These are phyloP conservation scores for Opisthograptis luteolata DNA, from an alignment of 2,888 invertebrate genomes.

Conservation along the genomic window DNA sequence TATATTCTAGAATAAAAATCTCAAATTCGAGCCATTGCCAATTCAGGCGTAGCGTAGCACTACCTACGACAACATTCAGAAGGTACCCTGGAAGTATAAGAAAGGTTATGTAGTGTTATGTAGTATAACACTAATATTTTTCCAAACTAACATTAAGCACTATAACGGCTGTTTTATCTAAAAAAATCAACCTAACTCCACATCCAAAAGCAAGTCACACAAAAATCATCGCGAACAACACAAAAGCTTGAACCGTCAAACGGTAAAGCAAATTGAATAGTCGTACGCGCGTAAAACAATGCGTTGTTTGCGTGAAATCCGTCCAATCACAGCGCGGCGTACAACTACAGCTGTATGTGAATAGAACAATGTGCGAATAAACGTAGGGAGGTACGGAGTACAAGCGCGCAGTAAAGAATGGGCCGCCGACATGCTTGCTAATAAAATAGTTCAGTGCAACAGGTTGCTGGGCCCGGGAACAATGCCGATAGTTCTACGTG, in stretches of 20 bases:
- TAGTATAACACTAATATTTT: too few species aligned
- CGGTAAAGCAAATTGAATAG: conserved; percentile 53
- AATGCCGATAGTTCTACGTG: conserved; percentile 61
- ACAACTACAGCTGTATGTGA: conserved; percentile 70
- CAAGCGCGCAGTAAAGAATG: conserved; percentile 67
- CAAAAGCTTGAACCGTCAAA: conserved; percentile 25
- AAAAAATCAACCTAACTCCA: too few species aligned
- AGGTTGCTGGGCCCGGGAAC: conserved; percentile 69
- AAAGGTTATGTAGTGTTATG: too few species aligned
- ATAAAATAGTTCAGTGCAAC: conserved; percentile 83
- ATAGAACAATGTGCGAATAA: conserved; percentile 48
- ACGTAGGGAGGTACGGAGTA: too few species aligned
- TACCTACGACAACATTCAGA: too few species aligned
- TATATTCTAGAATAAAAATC: too few species aligned
- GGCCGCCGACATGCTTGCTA: conserved; percentile 78
- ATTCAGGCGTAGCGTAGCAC: too few species aligned
- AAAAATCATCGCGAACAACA: conserved; percentile 33
- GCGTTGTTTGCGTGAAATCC: conserved; percentile 70
- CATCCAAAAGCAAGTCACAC: conserved; percentile 41
- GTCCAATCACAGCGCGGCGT: conserved; percentile 71
- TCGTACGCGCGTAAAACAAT: conserved; percentile 44
- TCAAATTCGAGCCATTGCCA: too few species aligned
- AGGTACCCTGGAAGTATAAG: too few species aligned
- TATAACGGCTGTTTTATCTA: too few species aligned
- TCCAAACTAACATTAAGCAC: too few species aligned